Evolutionary conservation across 2,888 invertebrate genomes (phyloP).

Genomic region (Cordilura impudica): DNA sequence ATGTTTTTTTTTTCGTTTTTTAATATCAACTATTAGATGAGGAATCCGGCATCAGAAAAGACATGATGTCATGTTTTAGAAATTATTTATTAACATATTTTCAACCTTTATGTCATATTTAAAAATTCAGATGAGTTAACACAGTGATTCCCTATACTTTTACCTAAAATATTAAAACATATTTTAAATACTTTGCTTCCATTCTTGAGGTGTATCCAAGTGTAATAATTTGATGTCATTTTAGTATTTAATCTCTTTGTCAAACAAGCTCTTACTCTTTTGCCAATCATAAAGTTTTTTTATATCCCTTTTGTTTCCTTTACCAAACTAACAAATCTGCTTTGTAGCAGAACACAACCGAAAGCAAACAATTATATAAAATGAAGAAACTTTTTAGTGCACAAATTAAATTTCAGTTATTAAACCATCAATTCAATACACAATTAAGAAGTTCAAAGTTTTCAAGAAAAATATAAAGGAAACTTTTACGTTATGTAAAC

Average conservation of each 20-base stretch:
- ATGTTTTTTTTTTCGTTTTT: too few relatives aligned
- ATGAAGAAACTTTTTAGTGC: slow-evolving; percentile 49
- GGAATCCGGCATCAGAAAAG: too few relatives aligned
- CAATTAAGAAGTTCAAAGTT: slow-evolving; percentile 73
- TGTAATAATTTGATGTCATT: slow-evolving; percentile 48
- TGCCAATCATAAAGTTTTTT: slow-evolving; percentile 42
- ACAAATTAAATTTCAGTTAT: slow-evolving; percentile 75
- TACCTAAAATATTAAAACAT: too few relatives aligned
- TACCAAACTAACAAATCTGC: slow-evolving; percentile 29
- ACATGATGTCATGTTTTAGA: too few relatives aligned
- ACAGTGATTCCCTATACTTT: too few relatives aligned
- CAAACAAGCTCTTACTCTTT: slow-evolving; percentile 2
- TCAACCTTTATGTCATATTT: too few relatives aligned
- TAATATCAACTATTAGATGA: too few relatives aligned
- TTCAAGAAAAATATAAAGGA: slow-evolving; percentile 27
- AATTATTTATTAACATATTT: too few relatives aligned
- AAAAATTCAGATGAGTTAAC: too few relatives aligned
- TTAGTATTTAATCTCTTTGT: neutral
- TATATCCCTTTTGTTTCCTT: slow-evolving; percentile 11
- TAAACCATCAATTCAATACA: slow-evolving; percentile 77
- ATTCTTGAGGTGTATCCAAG: slow-evolving; percentile 8
- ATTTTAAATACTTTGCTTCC: neutral
- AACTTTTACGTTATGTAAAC: slow-evolving; percentile 54
- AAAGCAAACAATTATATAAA: neutral
- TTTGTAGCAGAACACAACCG: neutral